A percentile compares a stretch with the other conserved stretches of the same genome.
These are phyloP conservation scores for Archips xylosteana DNA, from an alignment of 2,888 invertebrate species.

Conservation along the genomic window DNA sequence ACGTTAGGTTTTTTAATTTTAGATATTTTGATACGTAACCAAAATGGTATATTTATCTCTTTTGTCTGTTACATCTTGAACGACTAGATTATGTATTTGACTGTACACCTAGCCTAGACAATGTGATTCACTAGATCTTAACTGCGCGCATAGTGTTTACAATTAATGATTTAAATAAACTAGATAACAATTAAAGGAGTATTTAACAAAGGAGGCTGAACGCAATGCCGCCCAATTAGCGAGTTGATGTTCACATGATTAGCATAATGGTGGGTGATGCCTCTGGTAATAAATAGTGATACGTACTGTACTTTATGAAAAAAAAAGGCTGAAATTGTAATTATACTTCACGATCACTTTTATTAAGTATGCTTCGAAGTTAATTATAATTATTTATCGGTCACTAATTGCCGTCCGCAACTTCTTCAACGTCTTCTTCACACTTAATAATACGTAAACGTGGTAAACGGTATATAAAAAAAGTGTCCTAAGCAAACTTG, in stretches of 20 bases:
- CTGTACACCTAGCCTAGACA: constrained; percentile 41
- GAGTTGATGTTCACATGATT: constrained; percentile 76
- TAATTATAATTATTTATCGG: too few relatives aligned
- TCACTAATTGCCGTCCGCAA: too few relatives aligned
- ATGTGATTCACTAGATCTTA: constrained; percentile 63
- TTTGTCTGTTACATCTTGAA: too few relatives aligned
- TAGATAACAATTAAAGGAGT: constrained; percentile 62
- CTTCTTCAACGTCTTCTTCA: too few relatives aligned
- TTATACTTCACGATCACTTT: background rate
- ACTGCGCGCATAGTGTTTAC: constrained; percentile 63
- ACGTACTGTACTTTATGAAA: constrained; percentile 38
- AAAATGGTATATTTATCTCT: too few relatives aligned
- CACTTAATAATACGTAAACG: too few relatives aligned
- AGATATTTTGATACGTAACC: too few relatives aligned
- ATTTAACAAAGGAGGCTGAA: constrained; percentile 69
- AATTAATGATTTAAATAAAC: constrained; percentile 60
- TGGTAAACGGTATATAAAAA: too few relatives aligned
- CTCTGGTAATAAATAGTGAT: constrained; percentile 52
- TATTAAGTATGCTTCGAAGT: too few relatives aligned
- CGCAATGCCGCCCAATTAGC: constrained; percentile 78
- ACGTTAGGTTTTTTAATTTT: too few relatives aligned
- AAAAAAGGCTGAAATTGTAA: background rate
- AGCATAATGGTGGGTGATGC: constrained; percentile 67
- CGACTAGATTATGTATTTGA: background rate
- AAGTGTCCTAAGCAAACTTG: too few relatives aligned